Base-by-base conservation (phyloP, 2,888 invertebrate genomes). In the Chironomus riparius region DNA sequence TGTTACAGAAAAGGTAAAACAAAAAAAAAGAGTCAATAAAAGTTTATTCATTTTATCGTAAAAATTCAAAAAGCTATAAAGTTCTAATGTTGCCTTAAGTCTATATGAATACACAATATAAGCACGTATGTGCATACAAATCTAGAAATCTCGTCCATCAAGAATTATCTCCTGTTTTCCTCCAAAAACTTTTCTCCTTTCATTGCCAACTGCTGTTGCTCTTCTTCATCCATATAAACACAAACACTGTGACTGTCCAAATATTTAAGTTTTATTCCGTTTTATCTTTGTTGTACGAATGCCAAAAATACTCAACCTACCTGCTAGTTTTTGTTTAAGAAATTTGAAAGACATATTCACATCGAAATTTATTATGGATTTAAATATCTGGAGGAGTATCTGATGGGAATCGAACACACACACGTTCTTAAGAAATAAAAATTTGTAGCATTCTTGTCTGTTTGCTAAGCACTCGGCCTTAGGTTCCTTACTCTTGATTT, bases 21-120 rank as follows among this genome's bases (percentile, higher is more conserved):
- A 56, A 18, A 4, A 56, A 56, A 65, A 65, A 13, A 62, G 10
- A 18, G 3, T 22, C 65, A 65, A 65, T 65, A 65, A 65, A 65
- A 65, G 21, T 65, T 65, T 65, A 65, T 24, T 65, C 65, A 65
- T 65, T 22, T 18, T 65, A 65, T 22, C 13, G 21, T 10, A 65
- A 65, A 65, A 22, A 21, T 65, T 65, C 65, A 65, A 65, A 56
- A 22, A 65, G 65, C 65, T 24, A 65, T 65, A 65, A 65, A 65
- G 24, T 24, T 21, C 65, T 24, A 65, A 65, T 65, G 65, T 24
- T 65, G 22, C 65, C 24, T 56, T 56, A 15, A 56, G 56, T 65
- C 65, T 24, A 21, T 65, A 24, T 65, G 65, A 65, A 65, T 65
- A 65, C 18, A 6, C 56, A 15, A 38, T 38, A 38, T 10, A 38